These are phyloP conservation scores for Notodonta ziczac DNA, from an alignment of 2,888 invertebrate genomes.

Conservation along the genomic window DNA sequence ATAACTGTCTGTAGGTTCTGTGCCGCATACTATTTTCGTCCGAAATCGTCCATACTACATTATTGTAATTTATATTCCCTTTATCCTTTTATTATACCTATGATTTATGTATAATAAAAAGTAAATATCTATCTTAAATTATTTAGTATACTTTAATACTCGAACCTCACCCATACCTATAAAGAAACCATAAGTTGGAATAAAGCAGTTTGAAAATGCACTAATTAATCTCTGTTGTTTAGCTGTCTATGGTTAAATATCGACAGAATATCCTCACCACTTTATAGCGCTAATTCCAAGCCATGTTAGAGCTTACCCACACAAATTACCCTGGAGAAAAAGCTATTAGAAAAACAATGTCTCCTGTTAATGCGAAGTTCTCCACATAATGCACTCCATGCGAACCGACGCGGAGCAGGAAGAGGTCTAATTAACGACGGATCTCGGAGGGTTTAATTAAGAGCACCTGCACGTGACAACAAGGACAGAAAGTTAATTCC, in stretches of 20 bases:
- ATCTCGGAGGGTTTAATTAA: constrained; percentile 37
- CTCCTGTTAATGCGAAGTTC: not conserved
- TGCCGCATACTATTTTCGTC: no score
- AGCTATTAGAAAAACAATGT: constrained; percentile 7
- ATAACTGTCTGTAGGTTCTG: no score
- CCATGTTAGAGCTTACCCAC: not conserved
- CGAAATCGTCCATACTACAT: no score
- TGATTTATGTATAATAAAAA: no score
- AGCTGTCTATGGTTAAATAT: not conserved
- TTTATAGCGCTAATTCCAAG: not conserved
- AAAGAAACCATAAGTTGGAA: no score
- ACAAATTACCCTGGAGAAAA: not conserved
- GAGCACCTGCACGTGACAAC: constrained; percentile 8
- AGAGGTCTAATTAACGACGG: constrained; percentile 30
- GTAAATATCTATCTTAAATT: no score
- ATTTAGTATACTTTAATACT: no score
- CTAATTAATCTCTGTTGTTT: not conserved
- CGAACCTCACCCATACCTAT: no score
- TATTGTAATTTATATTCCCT: no score
- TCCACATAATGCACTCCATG: constrained; percentile 14
- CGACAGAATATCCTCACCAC: not conserved
- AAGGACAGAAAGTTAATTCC: constrained; percentile 21
- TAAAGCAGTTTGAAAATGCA: no score
- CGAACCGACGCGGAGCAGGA: constrained; percentile 13
- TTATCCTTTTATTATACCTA: no score